Percentiles rank a stretch among this genome's conserved stretches.
Conservation (phyloP, 2,797 vertebrate species). For the Gallinago nigripennis region DNA sequence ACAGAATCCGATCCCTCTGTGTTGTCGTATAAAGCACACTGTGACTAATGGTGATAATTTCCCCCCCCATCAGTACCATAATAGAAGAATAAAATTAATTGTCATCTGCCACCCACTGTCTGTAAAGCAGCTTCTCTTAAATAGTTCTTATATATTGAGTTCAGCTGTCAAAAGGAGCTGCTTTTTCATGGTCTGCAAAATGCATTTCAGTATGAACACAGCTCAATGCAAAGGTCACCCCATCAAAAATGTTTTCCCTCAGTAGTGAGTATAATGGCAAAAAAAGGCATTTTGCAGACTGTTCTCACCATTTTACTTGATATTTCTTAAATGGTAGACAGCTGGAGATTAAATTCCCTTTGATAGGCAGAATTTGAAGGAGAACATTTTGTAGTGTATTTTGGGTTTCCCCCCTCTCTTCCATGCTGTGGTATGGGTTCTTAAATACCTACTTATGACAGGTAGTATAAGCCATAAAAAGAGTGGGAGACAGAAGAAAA, state of each 20-base stretch:
- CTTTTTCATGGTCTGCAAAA: slow-evolving; percentile 53
- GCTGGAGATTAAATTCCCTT: slow-evolving; percentile 63
- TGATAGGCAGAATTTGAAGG: slow-evolving; percentile 43
- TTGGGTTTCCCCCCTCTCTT: not conserved
- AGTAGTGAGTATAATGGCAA: not conserved
- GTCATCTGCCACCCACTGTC: slow-evolving; percentile 52
- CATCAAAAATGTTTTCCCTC: slow-evolving; percentile 66
- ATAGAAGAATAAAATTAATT: slow-evolving; percentile 52
- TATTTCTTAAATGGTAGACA: slow-evolving; percentile 60
- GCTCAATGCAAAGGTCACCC: slow-evolving; percentile 67
- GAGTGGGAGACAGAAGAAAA: not conserved
- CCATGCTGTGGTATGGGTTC: not conserved
- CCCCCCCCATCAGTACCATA: not conserved
- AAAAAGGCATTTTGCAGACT: not conserved
- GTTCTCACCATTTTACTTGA: slow-evolving; percentile 38
- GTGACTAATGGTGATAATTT: not conserved
- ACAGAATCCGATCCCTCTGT: not conserved
- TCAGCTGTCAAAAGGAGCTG: slow-evolving; percentile 45
- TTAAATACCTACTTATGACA: slow-evolving; percentile 18
- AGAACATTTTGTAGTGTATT: not conserved
- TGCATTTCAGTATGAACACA: slow-evolving; percentile 32
- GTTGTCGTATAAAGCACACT: not conserved
- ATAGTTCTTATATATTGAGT: slow-evolving; percentile 29
- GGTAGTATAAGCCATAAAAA: not conserved
- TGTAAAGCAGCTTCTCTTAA: slow-evolving; percentile 55